Conservation (phyloP, 1,140 invertebrate species). For the Drosophila prosaltans region DNA sequence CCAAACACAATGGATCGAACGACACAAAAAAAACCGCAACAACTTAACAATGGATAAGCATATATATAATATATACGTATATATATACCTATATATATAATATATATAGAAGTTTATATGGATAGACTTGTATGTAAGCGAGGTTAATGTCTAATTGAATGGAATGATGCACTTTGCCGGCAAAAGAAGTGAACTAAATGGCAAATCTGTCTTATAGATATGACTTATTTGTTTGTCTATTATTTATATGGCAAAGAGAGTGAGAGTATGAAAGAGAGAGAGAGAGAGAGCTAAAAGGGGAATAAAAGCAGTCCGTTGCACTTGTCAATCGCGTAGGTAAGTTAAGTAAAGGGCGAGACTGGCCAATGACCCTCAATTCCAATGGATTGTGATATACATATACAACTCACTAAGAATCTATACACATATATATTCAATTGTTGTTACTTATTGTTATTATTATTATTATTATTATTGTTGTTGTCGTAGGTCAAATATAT, state of each 20-base stretch:
- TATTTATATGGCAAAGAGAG: not conserved
- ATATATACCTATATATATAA: not conserved
- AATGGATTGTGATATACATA: not conserved
- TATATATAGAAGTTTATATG: not conserved
- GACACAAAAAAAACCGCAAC: not conserved
- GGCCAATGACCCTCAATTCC: not conserved
- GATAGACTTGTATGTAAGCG: constrained; percentile 10
- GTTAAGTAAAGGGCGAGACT: constrained; percentile 2
- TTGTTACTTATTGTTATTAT: constrained; percentile 12
- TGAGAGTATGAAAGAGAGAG: not conserved
- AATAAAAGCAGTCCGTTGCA: constrained; percentile 5
- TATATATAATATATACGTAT: not conserved
- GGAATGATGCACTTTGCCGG: constrained; percentile 9
- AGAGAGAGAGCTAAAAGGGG: not conserved
- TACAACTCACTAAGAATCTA: not conserved
- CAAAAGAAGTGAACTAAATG: not conserved
- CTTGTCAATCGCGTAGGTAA: constrained; percentile 8
- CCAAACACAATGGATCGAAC: constrained; percentile 34
- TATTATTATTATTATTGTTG: constrained; percentile 13
- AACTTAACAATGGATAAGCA: constrained; percentile 4
- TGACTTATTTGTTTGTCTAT: constrained; percentile 3
- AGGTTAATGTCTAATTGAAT: constrained; percentile 17
- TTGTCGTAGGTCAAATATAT: too few species aligned
- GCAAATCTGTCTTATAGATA: not conserved
- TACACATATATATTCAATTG: not conserved